Evolutionary conservation across 2,888 invertebrate species (phyloP), one percentile per base, ranked within the genome.

Genomic region (Papilio gigon): DNA sequence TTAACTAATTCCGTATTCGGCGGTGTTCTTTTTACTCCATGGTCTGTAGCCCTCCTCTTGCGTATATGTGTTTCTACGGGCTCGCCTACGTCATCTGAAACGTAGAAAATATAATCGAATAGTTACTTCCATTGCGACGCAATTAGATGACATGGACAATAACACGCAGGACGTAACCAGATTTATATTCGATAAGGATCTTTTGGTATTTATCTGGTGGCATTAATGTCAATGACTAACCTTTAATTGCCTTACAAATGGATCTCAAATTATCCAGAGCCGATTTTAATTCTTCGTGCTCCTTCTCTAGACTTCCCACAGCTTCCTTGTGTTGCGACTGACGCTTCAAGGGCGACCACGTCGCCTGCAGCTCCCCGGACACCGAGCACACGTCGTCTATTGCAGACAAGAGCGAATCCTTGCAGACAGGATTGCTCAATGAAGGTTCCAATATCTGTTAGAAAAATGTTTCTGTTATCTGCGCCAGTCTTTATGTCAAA

Each of bases 371-470:
- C 2, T 60, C 60, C 9, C 9, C 12, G 25, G 60, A 40, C 25
- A 25, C 25, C 0, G 22, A n/a, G n/a, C 9, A 60, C 12, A 47
- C 62, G 8, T 33, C 44, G 30, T 84, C 83, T 0, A 81, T 76
- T 0, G 87, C 78, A 0, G 83, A 83, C 0, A 82, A 72, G 2
- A 89, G 70, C 0, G 87, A 85, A 30, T 81, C 82, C 60, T 80
- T 85, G 73, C 89, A 89, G 77, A 83, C 84, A 0, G 83, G 77
- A 74, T 87, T 83, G 33, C 77, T 74, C 67, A 87, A 82, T 0
- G 82, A 84, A 0, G 86, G 80, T 0, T 84, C 83, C 12, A 86
- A 83, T 0, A 89, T 70, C 89, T 89, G 71, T 0, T 12, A 30
- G 4, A 14, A 33, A 4, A 14, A 12, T 37, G 40, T 5, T n/a